Base-by-base conservation (phyloP, 1,140 invertebrate genomes). In the Lithobius niger region DNA sequence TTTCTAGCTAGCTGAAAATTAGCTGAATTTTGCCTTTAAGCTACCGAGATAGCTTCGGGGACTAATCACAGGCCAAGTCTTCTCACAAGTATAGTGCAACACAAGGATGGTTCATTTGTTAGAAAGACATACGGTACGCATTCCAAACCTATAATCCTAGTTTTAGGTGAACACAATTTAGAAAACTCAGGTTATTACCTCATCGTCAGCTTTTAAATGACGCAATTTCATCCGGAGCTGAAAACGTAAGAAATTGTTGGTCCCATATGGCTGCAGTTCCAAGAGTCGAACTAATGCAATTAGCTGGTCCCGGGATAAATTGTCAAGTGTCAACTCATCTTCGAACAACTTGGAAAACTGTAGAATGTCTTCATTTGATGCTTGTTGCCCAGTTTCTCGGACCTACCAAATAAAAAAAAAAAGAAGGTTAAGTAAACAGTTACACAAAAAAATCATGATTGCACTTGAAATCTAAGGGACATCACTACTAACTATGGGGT, bases 251-350 rank as follows among this genome's bases (percentile, higher is more conserved):
- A 99, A 83, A 65, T 88, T 87, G 15, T 87, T 89, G 2, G 82
- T 83, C 26, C 92, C 94, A 63, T 97, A 79, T 0, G 92, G 86
- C 57, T 88, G 82, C 25, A 90, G 76, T 73, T 95, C 90, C 42
- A 99, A 74, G 13, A 99, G 83, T 61, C 90, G 80, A 72, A 95
- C 99, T 19, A 99, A 69, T 16, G 96, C 96, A 28, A 85, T 78
- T 57, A 99, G 71, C 69, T 99, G 94, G 19, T 81, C 81, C 36
- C 92, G 71, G 1, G 82, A 81, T 18, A 99, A 71, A 3, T 92
- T 96, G 69, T 99, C 97, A 43, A 99, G 71, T 0, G 96, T 99
- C n/a, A 99, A 88, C 75, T 99, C 94, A 75, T 99, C 95, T 70
- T 98, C 90, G 74, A 99, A 99, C 10, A 94, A 72, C 68, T 97